Base-by-base conservation (phyloP, 2,113 vertebrate genomes). In the Cervus canadensis region DNA sequence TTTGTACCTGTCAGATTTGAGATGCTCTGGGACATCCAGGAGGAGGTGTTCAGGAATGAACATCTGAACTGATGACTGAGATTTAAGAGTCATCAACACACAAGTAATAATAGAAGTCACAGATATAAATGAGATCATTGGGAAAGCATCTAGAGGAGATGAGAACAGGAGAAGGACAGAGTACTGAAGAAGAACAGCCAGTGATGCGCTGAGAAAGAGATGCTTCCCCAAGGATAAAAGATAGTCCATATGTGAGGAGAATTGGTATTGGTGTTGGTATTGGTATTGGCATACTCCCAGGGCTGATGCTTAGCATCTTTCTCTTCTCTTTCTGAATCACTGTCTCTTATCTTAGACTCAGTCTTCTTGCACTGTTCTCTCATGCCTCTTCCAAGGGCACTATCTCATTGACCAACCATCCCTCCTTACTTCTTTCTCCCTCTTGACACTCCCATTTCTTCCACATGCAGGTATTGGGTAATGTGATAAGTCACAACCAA, bases 401-500 rank as follows among this genome's bases (percentile, higher is more conserved):
- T 21, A 48, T 78, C n/a, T 93, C 25, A 78, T 25, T 85, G 88
- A 36, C 14, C 45, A 88, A 60, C 43, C 43, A 43, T 21, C 12
- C 6, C 11, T 78, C 71, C 28, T 93, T 59, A 78, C 5, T 52
- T 14, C 7, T 7, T 92, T 67, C 16, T 91, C 5, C 23, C 30
- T 14, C 21, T 74, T 40, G 17, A 25, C 25, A n/a, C 11, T 57
- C 17, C 36, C 16, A 16, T 96, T n/a, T 56, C 36, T 45, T 82
- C 33, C 50, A 62, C 2, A 14, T 56, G 84, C 21, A 91, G 59
- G 57, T 86, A 82, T 96, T 91, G 82, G 67, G 21, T 59, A 25
- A 92, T 86, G 28, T 81, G 85, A 30, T 90, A 87, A 94, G 76
- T 90, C n/a, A 28, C 33, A 95, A 87, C 23, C 26, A 54, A 91